Evolutionary conservation across 2,888 invertebrate species (phyloP).

Genomic region (Escarpia spicata): DNA sequence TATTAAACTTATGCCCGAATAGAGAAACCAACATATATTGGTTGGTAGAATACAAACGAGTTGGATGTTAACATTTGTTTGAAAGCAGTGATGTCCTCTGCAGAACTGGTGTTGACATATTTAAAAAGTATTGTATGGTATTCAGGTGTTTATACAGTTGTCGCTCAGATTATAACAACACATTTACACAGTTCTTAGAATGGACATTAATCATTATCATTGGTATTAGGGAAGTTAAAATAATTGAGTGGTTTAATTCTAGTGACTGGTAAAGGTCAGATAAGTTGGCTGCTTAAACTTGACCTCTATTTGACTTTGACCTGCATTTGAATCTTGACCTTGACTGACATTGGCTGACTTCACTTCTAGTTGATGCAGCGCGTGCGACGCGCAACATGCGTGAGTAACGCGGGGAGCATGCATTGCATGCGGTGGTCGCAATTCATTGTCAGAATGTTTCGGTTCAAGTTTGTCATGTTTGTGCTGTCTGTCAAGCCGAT

Average conservation of each 20-base stretch:
- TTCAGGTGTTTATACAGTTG: no score
- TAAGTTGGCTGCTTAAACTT: not conserved
- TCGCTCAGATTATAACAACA: no score
- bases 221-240: no score
- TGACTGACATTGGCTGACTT: not conserved
- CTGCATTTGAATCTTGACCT: not conserved
- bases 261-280: not conserved
- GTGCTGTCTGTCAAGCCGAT: not conserved
- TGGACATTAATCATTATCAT: no score
- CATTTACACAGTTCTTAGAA: no score
- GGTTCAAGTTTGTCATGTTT: not conserved
- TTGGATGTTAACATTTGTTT: not conserved
- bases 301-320: not conserved
- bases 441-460: not conserved
- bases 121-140: no score
- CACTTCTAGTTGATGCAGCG: conserved; percentile 6
- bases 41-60: not conserved
- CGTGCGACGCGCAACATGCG: not conserved
- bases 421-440: not conserved
- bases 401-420: not conserved
- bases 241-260: not conserved
- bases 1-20: not conserved
- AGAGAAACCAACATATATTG: not conserved
- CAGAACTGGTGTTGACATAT: not conserved
- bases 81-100: not conserved